phyloP scores from a whole-genome alignment of 2,113 vertebrate genomes.

The Crotalus helleri region DNA sequence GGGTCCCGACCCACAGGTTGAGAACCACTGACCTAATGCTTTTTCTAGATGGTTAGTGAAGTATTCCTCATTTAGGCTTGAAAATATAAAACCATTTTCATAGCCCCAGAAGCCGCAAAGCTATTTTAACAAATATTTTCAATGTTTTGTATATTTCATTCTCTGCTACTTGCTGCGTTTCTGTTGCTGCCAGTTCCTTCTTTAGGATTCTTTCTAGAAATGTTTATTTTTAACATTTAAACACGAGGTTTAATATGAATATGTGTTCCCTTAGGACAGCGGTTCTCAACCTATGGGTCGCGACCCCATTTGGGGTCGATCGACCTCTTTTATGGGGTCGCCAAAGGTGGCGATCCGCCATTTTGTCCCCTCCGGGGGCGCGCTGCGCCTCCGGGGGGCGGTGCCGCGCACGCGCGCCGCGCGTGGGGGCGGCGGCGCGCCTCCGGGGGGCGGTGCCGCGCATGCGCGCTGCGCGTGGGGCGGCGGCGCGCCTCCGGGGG shows the following conservation, averaged over 20 bases:
- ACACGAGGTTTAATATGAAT: not conserved
- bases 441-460: no score
- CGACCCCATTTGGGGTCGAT: no score
- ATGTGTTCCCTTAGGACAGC: not conserved
- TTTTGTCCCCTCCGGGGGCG: no score
- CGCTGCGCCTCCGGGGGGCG: no score
- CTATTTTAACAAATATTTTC: not conserved
- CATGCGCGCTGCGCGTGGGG: no score
- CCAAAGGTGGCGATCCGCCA: no score
- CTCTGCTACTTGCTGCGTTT: not conserved
- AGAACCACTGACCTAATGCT: not conserved
- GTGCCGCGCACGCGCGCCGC: no score
- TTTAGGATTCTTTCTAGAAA: not conserved
- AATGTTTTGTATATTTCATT: not conserved
- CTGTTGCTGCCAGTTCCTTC: not conserved
- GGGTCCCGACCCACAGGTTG: no score
- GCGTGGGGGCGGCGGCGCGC: no score
- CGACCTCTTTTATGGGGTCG: no score
- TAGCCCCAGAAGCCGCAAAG: not conserved
- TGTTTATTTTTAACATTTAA: not conserved
- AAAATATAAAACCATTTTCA: not conserved
- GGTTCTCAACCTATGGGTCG: no score
- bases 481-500: no score
- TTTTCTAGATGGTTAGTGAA: not conserved
- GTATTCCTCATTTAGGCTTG: not conserved